phyloP scores from a whole-genome alignment of 2,113 vertebrate genomes.

The Xiphias gladius region DNA sequence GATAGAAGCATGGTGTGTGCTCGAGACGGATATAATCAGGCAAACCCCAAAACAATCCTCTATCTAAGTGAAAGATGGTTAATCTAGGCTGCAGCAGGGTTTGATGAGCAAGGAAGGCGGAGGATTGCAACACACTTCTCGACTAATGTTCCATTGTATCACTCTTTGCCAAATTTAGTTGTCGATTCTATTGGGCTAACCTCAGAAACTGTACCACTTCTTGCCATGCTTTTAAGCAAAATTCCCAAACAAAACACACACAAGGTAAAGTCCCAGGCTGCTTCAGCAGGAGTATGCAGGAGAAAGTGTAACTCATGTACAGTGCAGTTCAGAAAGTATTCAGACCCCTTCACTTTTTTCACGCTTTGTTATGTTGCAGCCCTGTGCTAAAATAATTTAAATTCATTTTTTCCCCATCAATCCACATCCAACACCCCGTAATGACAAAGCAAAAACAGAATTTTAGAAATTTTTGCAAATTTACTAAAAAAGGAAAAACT shows the following conservation, averaged over 20 bases:
- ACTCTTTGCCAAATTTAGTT: constrained; percentile 49
- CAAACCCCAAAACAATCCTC: constrained; percentile 70
- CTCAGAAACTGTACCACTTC: constrained; percentile 5
- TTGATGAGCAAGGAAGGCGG: constrained; percentile 36
- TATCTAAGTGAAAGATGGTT: constrained; percentile 66
- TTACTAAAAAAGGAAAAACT: too few species aligned
- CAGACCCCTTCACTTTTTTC: too few species aligned
- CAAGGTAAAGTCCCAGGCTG: neutral
- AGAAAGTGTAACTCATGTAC: constrained; percentile 9
- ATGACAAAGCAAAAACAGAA: too few species aligned
- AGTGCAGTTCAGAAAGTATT: too few species aligned
- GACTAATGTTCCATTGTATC: constrained; percentile 27
- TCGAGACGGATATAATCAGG: constrained; percentile 76
- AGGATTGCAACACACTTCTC: constrained; percentile 25
- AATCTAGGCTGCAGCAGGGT: constrained; percentile 55
- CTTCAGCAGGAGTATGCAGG: neutral
- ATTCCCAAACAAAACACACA: neutral
- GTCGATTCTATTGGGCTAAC: constrained; percentile 4
- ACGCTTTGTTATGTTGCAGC: too few species aligned
- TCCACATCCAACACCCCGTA: too few species aligned
- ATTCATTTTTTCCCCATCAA: too few species aligned
- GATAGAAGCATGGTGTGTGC: constrained; percentile 68
- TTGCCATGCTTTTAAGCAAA: neutral
- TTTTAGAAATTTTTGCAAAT: too few species aligned
- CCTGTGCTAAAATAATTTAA: too few species aligned